Percentiles rank a stretch among this genome's conserved stretches.
phyloP scores from a whole-genome alignment of 1,140 invertebrate species.

The Ectropis grisescens region DNA sequence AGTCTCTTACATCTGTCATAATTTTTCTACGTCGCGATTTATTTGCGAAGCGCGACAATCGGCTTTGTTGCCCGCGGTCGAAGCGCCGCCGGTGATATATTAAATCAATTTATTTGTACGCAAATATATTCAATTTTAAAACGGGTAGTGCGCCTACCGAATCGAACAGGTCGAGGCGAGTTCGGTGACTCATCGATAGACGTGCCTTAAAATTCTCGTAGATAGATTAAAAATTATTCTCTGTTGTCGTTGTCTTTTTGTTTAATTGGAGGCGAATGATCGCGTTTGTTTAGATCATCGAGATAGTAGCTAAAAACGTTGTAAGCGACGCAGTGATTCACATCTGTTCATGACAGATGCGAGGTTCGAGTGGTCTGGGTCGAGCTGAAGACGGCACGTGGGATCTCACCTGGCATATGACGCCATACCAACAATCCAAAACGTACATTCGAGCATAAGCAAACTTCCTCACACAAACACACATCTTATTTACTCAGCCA shows the following conservation, averaged over 20 bases:
- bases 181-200: slow-evolving; percentile 33
- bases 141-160: slow-evolving; percentile 19
- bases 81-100: slow-evolving; percentile 25
- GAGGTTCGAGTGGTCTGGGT: too few species aligned
- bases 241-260: slow-evolving; percentile 31
- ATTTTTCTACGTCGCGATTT: slow-evolving; percentile 67
- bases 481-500: slow-evolving; percentile 6
- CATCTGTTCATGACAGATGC: slow-evolving; percentile 38
- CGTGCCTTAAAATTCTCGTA: slow-evolving; percentile 21
- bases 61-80: slow-evolving; percentile 44
- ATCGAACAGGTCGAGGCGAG: slow-evolving; percentile 25
- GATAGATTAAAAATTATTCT: slow-evolving; percentile 41
- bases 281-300: slow-evolving; percentile 28
- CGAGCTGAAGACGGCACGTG: too few species aligned
- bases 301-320: slow-evolving; percentile 34
- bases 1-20: slow-evolving; percentile 57
- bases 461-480: too few species aligned
- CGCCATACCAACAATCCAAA: too few species aligned
- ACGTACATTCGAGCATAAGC: too few species aligned
- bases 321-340: slow-evolving; percentile 34
- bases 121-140: slow-evolving; percentile 26
- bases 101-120: slow-evolving; percentile 45
- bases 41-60: slow-evolving; percentile 55
- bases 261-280: slow-evolving; percentile 34
- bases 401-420: too few species aligned